Conservation (phyloP, 2,797 vertebrate genomes). For the Sebastes nivosus region DNA sequence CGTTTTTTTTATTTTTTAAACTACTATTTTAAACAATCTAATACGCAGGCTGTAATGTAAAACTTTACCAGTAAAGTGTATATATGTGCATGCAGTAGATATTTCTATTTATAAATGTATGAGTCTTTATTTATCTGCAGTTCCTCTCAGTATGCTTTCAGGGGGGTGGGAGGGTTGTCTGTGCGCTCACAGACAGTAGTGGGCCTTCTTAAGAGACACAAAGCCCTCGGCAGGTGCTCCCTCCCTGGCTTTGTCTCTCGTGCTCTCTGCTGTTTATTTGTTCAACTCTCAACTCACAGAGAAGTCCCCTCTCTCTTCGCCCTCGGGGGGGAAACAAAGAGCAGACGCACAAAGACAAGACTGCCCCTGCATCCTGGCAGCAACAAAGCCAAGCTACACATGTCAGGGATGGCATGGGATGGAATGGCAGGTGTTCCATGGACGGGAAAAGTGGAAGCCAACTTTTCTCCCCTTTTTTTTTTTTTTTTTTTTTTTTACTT, state of each 20-base stretch:
- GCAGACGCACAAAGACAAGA: slow-evolving; percentile 58
- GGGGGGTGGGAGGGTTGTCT: neutral
- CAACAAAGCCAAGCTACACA: slow-evolving; percentile 59
- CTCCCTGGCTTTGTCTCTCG: slow-evolving; percentile 67
- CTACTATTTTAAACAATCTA: neutral
- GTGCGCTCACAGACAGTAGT: slow-evolving; percentile 34
- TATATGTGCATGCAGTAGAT: too few relatives aligned
- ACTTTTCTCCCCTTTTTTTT: slow-evolving; percentile 25
- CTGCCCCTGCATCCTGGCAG: slow-evolving; percentile 61
- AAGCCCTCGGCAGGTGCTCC: slow-evolving; percentile 75
- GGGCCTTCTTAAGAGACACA: slow-evolving; percentile 66
- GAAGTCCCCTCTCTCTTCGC: slow-evolving; percentile 53
- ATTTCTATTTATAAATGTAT: too few relatives aligned
- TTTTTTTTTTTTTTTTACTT: neutral
- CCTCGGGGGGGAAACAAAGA: slow-evolving; percentile 67
- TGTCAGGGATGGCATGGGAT: slow-evolving; percentile 49
- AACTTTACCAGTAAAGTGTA: too few relatives aligned
- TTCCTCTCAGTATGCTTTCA: slow-evolving; percentile 9
- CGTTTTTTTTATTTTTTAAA: neutral
- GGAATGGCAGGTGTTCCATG: slow-evolving; percentile 71
- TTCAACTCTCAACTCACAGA: slow-evolving; percentile 66
- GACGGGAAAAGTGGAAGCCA: slow-evolving; percentile 38
- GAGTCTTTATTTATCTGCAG: neutral
- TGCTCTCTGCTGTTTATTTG: slow-evolving; percentile 73
- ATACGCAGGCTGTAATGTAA: too few relatives aligned